Conservation (phyloP, 2,888 invertebrate species). For the Sarcophaga variegata region DNA sequence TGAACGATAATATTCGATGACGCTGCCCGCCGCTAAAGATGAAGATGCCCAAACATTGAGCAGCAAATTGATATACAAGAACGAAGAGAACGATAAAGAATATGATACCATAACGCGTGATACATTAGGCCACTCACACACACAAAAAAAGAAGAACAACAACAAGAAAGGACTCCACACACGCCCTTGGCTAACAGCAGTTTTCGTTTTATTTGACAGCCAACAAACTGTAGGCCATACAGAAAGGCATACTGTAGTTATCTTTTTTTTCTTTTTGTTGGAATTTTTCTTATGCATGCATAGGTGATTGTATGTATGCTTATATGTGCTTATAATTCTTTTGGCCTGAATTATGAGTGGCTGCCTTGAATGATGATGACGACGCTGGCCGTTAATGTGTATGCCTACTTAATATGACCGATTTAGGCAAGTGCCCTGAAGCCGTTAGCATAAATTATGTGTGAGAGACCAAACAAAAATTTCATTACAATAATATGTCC, state of each 20-base stretch:
- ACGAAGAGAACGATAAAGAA: too few species aligned
- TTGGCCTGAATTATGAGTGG: slow-evolving; percentile 26
- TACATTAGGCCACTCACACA: too few species aligned
- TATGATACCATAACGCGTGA: too few species aligned
- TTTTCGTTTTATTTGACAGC: background rate
- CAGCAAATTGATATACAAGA: background rate
- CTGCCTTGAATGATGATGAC: background rate
- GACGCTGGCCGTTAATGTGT: background rate
- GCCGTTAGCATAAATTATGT: slow-evolving; percentile 47
- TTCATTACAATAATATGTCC: background rate
- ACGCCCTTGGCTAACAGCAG: too few species aligned
- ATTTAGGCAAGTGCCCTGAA: slow-evolving; percentile 39
- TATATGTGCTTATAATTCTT: background rate
- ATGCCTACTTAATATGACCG: slow-evolving; percentile 8
- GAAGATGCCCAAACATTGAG: slow-evolving; percentile 12
- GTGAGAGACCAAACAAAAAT: background rate
- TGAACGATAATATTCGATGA: background rate
- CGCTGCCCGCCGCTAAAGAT: background rate
- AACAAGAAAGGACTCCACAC: too few species aligned
- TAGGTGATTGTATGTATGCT: too few species aligned
- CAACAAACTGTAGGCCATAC: background rate
- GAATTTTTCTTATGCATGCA: slow-evolving; percentile 4
- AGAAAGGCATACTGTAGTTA: background rate
- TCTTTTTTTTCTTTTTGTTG: background rate
- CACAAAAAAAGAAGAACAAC: too few species aligned